Evolutionary conservation across 2,113 vertebrate genomes (phyloP).

Genomic region (Stigmatopora nigra): DNA sequence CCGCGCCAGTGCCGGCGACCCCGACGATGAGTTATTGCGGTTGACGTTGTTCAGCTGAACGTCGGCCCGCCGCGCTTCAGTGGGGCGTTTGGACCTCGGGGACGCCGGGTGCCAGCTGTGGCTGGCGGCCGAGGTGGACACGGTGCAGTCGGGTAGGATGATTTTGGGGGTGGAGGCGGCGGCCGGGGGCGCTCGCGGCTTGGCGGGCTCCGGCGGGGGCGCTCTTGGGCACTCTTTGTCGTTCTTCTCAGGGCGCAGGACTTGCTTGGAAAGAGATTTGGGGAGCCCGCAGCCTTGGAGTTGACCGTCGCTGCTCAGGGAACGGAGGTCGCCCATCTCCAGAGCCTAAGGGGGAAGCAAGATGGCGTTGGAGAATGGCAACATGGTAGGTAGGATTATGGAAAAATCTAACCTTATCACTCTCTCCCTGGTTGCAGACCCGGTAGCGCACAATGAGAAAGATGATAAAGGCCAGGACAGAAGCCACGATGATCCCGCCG

Average conservation of each 20-base stretch:
- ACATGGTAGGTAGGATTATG: no score
- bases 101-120: constrained; percentile 83
- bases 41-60: constrained; percentile 84
- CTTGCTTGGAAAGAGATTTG: constrained; percentile 86
- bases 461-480: constrained; percentile 96
- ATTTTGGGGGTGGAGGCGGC: constrained; percentile 59
- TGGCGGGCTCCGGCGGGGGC: constrained; percentile 45
- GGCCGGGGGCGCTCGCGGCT: constrained; percentile 29
- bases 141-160: constrained; percentile 78
- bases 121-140: constrained; percentile 82
- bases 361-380: no score
- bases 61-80: constrained; percentile 58
- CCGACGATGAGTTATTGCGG: constrained; percentile 87
- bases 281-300: constrained; percentile 80
- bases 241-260: constrained; percentile 78
- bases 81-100: constrained; percentile 78
- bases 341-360: constrained; percentile 54
- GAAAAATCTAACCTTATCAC: constrained; percentile 76
- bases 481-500: constrained; percentile 96
- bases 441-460: constrained; percentile 98
- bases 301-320: constrained; percentile 87
- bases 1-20: constrained; percentile 43
- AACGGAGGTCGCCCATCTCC: constrained; percentile 93
- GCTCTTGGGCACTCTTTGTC: constrained; percentile 75
- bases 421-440: constrained; percentile 86